Evolutionary conservation across 2,888 invertebrate genomes (phyloP).

Genomic region (Baronia brevicornis): DNA sequence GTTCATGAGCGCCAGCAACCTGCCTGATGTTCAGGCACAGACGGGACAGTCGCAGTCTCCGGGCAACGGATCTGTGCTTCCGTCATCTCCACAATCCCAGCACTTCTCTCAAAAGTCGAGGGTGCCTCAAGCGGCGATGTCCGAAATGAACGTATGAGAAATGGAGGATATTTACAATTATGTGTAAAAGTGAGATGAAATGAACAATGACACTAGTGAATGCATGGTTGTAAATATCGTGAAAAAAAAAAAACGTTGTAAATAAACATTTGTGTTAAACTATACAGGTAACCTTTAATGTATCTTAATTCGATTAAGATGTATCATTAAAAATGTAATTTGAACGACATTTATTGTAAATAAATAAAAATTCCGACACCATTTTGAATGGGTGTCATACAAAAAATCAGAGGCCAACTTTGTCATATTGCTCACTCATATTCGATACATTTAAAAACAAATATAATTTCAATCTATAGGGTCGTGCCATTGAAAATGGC

Average conservation of each 20-base stretch:
- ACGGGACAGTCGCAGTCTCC: constrained; percentile 60
- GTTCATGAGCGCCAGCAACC: constrained; percentile 60
- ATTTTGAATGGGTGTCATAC: constrained; percentile 32
- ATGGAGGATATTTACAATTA: constrained; percentile 76
- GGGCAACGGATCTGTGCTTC: constrained; percentile 55
- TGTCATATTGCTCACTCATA: constrained; percentile 6
- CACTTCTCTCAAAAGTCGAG: constrained; percentile 71
- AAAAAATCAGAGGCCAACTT: constrained; percentile 12
- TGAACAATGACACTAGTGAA: constrained; percentile 36
- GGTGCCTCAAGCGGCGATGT: constrained; percentile 88
- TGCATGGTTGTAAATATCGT: constrained; percentile 70
- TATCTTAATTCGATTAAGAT: constrained; percentile 2
- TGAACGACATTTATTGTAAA: constrained; percentile 18
- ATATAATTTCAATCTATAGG: constrained; percentile 22
- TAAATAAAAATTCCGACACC: constrained; percentile 26
- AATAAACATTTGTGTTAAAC: constrained; percentile 26
- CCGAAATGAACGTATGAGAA: constrained; percentile 92
- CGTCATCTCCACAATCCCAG: constrained; percentile 58
- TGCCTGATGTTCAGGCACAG: constrained; percentile 70
- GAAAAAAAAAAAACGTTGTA: constrained; percentile 34
- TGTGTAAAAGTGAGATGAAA: constrained; percentile 59
- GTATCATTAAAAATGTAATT: constrained; percentile 11
- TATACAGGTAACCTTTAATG: constrained; percentile 3
- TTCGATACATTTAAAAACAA: constrained; percentile 8
- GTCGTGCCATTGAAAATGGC: constrained; percentile 54